A percentile compares a stretch with the other conserved stretches of the same genome.
Evolutionary conservation across 64 coral and sea anemone species (phyloP).

Genomic region (Montipora sp.): DNA sequence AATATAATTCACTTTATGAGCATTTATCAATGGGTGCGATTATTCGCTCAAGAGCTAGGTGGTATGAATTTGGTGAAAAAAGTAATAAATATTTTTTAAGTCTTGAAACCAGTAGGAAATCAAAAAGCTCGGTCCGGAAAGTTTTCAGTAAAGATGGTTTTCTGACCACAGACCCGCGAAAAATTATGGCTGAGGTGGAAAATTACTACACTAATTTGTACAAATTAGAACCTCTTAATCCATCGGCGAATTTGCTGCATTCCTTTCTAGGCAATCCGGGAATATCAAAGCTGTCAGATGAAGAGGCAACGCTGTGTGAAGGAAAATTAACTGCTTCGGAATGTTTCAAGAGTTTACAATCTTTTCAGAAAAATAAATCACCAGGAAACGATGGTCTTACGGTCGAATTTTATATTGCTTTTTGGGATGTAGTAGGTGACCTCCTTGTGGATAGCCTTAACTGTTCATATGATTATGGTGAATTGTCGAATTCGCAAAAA

Average conservation of each 20-base stretch:
- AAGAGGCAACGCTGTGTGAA: background rate
- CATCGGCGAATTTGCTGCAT: background rate
- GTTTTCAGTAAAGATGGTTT: constrained; percentile 8
- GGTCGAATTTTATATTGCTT: constrained; percentile 16
- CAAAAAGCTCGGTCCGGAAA: constrained; percentile 16
- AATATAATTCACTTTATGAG: constrained; percentile 23
- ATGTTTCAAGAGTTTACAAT: constrained; percentile 16
- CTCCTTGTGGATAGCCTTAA: too few relatives aligned
- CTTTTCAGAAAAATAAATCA: constrained; percentile 6
- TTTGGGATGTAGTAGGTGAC: too few relatives aligned
- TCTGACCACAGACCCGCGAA: background rate
- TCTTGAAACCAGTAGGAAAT: constrained; percentile 27
- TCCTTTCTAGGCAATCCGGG: background rate
- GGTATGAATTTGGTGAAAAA: too few relatives aligned
- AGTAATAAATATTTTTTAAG: background rate
- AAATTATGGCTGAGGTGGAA: constrained; percentile 15
- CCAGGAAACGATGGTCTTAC: constrained; percentile 23
- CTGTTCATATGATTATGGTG: too few relatives aligned
- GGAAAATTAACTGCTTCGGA: constrained; percentile 5
- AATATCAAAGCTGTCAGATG: background rate
- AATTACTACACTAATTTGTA: constrained; percentile 25
- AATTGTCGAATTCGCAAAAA: too few relatives aligned
- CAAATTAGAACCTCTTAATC: background rate
- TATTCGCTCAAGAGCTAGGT: too few relatives aligned
- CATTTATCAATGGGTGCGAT: background rate